Conservation (phyloP, 2,888 invertebrate species). For the Glyphotaelius pellucidus region DNA sequence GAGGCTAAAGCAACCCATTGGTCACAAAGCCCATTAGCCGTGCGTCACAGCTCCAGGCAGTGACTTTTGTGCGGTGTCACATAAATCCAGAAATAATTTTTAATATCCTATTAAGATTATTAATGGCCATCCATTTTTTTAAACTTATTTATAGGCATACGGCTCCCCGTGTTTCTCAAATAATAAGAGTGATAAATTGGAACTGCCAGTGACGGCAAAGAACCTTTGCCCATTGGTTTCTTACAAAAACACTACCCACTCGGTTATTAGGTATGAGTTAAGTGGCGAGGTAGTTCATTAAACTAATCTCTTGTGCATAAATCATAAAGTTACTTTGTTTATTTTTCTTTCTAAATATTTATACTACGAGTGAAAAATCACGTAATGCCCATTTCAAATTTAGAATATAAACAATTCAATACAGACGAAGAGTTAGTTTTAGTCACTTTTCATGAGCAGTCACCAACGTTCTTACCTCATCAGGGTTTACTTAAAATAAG, state of each 20-base stretch:
- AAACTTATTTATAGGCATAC: not conserved
- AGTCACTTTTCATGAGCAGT: too few species aligned
- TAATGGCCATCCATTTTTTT: not conserved
- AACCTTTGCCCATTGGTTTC: not conserved
- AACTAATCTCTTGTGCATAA: not conserved
- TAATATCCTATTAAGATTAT: not conserved
- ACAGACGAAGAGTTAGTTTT: too few species aligned
- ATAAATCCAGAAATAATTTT: not conserved
- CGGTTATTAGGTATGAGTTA: not conserved
- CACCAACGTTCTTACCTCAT: too few species aligned
- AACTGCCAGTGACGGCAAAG: not conserved
- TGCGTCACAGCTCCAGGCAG: not conserved
- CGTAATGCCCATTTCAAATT: too few species aligned
- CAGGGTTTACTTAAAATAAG: too few species aligned
- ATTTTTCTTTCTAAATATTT: not conserved
- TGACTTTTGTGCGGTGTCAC: not conserved
- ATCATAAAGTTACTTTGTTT: not conserved
- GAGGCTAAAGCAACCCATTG: too few species aligned
- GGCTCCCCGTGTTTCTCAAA: conserved; percentile 2
- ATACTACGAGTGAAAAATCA: not conserved
- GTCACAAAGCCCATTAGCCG: not conserved
- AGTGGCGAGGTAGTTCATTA: not conserved
- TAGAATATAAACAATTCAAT: too few species aligned
- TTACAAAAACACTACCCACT: not conserved
- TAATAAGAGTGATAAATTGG: not conserved